Base-by-base conservation (phyloP, 2,888 invertebrate species). In the Bhutanitis thaidina region DNA sequence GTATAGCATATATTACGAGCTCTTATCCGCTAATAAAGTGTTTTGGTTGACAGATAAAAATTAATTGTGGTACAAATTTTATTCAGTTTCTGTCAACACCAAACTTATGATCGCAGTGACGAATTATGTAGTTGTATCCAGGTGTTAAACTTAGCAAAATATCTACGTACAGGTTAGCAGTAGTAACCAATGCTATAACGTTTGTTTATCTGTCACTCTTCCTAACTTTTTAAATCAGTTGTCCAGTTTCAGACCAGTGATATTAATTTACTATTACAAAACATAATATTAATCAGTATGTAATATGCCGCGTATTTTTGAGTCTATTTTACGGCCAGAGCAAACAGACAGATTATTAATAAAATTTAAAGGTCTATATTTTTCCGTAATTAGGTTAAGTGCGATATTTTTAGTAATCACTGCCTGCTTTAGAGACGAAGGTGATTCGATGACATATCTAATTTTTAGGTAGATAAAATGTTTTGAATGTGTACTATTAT, bases 401-500 rank as follows among this genome's bases (percentile, higher is more conserved):
- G 46, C 45, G 25, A 40, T 45, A 52, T 52, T 46, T 46, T 52
- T 47, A 43, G 47, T 43, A 34, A 69, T 72, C 76, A 75, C 75
- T 66, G 86, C 87, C 85, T 80, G 85, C 79, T 77, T 69, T 82
- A 79, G 74, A 71, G 64, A 77, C 74, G 74, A 80, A 76, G 80
- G 88, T 88, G 88, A 88, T 85, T 79, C 74, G 73, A 84, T 85
- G 75, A 89, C 88, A 89, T 89, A 89, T 89, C 88, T 86, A 81
- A 79, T 71, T 20, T 73, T 75, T 87, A 88, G 85, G 76, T 88
- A 89, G 84, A 81, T 64, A 72, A 77, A 79, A 76, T 80, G 65
- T 80, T 76, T 78, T 71, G 77, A 77, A 73, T 60, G 74, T 83
- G 80, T 84, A 80, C 57, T 62, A 60, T 55, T 53, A 46, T 52